phyloP scores from a whole-genome alignment of 2,113 vertebrate genomes.

The Chinchilla lanigera region DNA sequence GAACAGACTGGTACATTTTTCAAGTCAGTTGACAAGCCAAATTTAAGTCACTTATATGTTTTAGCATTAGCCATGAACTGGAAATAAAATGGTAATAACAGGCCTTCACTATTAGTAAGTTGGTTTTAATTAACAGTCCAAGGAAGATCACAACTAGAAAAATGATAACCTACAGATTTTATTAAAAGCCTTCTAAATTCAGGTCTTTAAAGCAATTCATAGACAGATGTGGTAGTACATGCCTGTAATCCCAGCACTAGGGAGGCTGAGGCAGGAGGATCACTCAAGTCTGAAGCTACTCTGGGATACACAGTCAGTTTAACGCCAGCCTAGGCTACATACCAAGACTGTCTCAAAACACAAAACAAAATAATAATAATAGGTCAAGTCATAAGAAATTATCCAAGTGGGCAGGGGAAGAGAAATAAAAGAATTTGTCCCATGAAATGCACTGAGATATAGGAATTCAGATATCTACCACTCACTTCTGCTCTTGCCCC shows the following conservation, averaged over 20 bases:
- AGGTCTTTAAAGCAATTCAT: background rate
- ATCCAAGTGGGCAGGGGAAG: background rate
- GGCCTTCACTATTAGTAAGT: background rate
- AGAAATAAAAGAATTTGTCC: background rate
- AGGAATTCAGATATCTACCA: background rate
- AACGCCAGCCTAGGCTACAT: background rate
- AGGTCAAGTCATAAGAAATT: background rate
- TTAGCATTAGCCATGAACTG: background rate
- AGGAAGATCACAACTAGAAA: background rate
- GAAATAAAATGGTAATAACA: background rate
- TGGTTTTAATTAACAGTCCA: background rate
- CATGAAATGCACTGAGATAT: background rate
- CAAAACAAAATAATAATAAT: background rate
- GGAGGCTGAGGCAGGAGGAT: background rate
- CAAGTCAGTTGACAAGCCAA: background rate
- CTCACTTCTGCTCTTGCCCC: background rate
- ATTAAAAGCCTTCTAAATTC: constrained; percentile 8
- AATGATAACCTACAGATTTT: background rate
- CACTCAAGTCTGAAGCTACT: background rate
- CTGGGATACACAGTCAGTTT: background rate
- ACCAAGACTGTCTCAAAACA: background rate
- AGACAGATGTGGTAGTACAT: background rate
- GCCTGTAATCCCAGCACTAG: background rate
- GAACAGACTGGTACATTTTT: background rate
- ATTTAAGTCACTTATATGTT: background rate